phyloP scores from a whole-genome alignment of 2,113 vertebrate species.

The Nycticryphes semicollaris region DNA sequence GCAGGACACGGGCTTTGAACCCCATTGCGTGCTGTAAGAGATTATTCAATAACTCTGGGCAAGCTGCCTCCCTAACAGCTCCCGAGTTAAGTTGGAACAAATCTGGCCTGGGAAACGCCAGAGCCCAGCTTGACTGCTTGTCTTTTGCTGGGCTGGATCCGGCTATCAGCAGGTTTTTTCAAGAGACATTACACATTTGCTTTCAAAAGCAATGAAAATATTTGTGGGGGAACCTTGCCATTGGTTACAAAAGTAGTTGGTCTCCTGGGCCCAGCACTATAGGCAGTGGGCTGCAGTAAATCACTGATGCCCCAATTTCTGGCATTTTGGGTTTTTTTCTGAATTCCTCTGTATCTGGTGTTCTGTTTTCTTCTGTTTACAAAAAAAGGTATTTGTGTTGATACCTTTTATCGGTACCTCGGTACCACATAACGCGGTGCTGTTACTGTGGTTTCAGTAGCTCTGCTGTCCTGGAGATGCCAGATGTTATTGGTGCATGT shows the following conservation, averaged over 20 bases:
- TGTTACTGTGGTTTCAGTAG: neutral
- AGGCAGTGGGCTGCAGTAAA: neutral
- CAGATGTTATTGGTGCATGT: neutral
- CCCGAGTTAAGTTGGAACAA: conserved; percentile 25
- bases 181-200: conserved; percentile 14
- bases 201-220: conserved; percentile 58
- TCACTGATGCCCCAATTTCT: neutral
- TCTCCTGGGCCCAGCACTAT: neutral
- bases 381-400: neutral
- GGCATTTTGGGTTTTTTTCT: neutral
- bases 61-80: conserved; percentile 47
- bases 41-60: conserved; percentile 38
- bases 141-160: conserved; percentile 58
- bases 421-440: neutral
- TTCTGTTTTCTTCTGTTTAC: neutral
- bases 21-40: neutral
- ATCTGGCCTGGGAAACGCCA: conserved; percentile 57
- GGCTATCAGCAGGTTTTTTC: conserved; percentile 53
- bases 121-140: conserved; percentile 65
- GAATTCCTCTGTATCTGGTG: neutral
- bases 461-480: neutral
- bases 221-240: conserved; percentile 47
- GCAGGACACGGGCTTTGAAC: neutral
- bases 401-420: neutral
- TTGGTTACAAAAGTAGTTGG: neutral